A percentile compares a stretch with the other conserved stretches of the same genome.
Evolutionary conservation across 2,113 vertebrate species (phyloP).

Genomic region (Zeus faber): DNA sequence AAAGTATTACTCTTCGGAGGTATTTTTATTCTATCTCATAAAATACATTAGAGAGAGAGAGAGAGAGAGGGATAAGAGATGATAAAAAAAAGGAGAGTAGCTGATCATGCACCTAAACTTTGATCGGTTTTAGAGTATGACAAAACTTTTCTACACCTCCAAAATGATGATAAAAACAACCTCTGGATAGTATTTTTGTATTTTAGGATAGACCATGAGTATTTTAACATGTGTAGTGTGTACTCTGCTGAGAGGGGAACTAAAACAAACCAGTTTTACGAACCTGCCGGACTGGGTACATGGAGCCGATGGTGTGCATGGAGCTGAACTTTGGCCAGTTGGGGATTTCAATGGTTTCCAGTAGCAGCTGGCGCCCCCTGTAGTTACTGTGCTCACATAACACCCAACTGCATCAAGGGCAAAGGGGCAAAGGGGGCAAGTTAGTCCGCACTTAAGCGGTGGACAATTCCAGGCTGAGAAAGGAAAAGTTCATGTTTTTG

Average conservation of each 20-base stretch:
- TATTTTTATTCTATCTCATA: background rate
- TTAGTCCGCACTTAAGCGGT: background rate
- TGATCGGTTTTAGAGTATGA: no score
- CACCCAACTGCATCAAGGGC: conserved; percentile 83
- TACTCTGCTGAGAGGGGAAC: background rate
- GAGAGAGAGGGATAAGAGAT: no score
- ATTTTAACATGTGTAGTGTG: background rate
- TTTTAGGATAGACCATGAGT: no score
- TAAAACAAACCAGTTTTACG: background rate
- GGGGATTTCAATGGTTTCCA: conserved; percentile 86
- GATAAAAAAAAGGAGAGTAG: no score
- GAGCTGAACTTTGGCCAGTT: conserved; percentile 93
- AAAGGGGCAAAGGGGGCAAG: background rate
- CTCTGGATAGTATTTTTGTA: no score
- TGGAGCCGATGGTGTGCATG: conserved; percentile 82
- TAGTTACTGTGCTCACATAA: conserved; percentile 90
- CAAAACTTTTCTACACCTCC: no score
- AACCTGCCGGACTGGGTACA: conserved; percentile 90
- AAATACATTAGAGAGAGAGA: background rate
- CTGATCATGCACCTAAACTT: no score
- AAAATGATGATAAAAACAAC: no score
- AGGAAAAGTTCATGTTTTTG: no score
- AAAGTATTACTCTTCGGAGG: background rate
- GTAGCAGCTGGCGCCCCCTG: conserved; percentile 90
- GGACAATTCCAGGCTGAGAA: no score